These are phyloP conservation scores for Arenaria interpres DNA, from an alignment of 2,113 vertebrate genomes.

Conservation along the genomic window DNA sequence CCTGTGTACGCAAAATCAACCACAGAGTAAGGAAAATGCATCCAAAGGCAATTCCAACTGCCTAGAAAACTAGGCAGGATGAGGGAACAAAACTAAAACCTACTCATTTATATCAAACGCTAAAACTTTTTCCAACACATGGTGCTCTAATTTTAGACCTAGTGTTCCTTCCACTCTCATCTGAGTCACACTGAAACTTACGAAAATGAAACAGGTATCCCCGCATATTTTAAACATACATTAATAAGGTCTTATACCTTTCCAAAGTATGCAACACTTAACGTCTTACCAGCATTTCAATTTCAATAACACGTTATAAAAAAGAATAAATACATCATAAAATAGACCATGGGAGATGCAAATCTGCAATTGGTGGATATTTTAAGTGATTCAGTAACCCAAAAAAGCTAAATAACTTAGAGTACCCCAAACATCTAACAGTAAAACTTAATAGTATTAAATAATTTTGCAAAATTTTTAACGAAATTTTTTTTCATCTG, in stretches of 20 bases:
- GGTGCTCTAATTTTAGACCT: background rate
- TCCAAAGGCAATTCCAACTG: background rate
- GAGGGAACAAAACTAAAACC: background rate
- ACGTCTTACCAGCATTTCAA: background rate
- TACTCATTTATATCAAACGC: background rate
- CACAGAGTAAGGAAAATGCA: background rate
- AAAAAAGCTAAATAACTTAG: background rate
- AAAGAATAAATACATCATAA: background rate
- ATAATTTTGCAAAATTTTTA: background rate
- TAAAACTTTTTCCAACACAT: background rate
- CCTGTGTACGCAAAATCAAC: background rate
- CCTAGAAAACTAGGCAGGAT: background rate
- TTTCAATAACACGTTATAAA: background rate
- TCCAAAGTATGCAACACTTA: background rate
- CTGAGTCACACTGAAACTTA: background rate
- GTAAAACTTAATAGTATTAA: background rate
- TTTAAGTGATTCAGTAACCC: background rate
- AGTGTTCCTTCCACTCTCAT: background rate
- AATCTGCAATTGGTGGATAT: background rate
- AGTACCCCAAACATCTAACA: background rate
- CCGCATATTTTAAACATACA: background rate
- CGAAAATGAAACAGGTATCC: background rate
- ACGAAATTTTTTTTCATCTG: background rate
- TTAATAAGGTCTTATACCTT: background rate
- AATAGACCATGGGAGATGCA: background rate